Evolutionary conservation across 2,888 invertebrate genomes (phyloP).

Genomic region (Leistus spinibarbis): DNA sequence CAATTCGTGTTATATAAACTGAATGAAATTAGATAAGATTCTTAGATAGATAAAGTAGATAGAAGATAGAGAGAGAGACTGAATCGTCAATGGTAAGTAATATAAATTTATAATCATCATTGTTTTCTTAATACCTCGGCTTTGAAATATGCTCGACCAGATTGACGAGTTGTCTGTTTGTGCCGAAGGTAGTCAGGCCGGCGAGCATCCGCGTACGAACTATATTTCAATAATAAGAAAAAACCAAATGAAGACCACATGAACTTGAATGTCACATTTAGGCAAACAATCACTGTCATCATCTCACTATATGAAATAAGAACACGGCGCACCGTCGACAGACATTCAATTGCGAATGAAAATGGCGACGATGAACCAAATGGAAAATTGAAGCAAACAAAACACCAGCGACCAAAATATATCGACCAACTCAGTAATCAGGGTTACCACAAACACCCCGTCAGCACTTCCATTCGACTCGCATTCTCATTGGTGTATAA

Average conservation of each 20-base stretch:
- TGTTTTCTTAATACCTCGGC: slow-evolving; percentile 2
- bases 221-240: slow-evolving; percentile 16
- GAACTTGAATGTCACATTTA: slow-evolving; percentile 52
- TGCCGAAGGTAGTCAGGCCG: slow-evolving; percentile 35
- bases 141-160: background rate
- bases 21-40: background rate
- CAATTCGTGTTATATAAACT: background rate
- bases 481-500: slow-evolving; percentile 15
- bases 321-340: background rate
- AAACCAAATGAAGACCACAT: slow-evolving; percentile 47
- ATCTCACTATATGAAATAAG: slow-evolving; percentile 34
- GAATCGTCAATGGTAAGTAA: slow-evolving; percentile 26
- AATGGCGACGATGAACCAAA: background rate
- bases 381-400: slow-evolving; percentile 21
- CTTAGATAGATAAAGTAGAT: slow-evolving; percentile 13
- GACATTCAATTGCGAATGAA: background rate
- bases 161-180: background rate
- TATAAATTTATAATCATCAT: background rate
- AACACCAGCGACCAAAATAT: slow-evolving; percentile 36
- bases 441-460: slow-evolving; percentile 29
- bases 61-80: slow-evolving; percentile 26
- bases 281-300: slow-evolving; percentile 42
- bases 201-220: slow-evolving; percentile 37
- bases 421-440: slow-evolving; percentile 16
- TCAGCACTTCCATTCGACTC: slow-evolving; percentile 22